Evolutionary conservation across 1,140 invertebrate species (phyloP), one percentile per base, ranked within the genome.

Genomic region (Drosophila nannoptera): DNA sequence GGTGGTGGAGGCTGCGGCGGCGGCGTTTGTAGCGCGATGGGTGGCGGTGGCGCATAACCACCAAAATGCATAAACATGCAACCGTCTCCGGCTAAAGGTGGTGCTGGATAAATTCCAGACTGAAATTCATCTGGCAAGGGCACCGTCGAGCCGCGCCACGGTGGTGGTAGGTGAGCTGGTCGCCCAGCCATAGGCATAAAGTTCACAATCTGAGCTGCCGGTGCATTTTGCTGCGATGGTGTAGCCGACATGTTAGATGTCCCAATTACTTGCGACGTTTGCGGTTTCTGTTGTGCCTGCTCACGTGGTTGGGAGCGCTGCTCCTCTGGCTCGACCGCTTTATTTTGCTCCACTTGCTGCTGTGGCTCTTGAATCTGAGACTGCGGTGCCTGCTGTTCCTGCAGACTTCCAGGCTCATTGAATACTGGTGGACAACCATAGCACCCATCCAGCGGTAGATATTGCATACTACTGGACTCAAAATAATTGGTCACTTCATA

Each of bases 41-140:
- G 36, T 7, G 70, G 36, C 43, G 61, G 53, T 7, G 65, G 73
- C 3, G 55, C 38, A 54, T 46, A 86, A 9, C 63, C 69, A 5
- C 64, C 66, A 29, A 65, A 68, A 2, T 77, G 80, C 76, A 84
- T 84, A 9, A 55, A 58, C 33, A 82, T 56, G 38, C 78, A 82
- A 2, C 63, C 59, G 1, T 84, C 69, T 3, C 36, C 3, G 12
- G 50, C 11, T 9, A 62, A n/a, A 0, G 63, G 54, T 0, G 55
- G 45, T 53, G 59, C 46, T 22, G 77, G 46, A 53, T 12, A 69
- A 0, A 64, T 16, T 0, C 58, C 35, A 22, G 53, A 33, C 5
- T 16, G 12, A 14, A 52, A 71, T 12, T 81, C 78, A 7, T 81
- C 78, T 11, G 59, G 12, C 22, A 71, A 22, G 4, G 48, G 33